phyloP scores from a whole-genome alignment of 2,113 vertebrate genomes.

The Tenrec ecaudatus region DNA sequence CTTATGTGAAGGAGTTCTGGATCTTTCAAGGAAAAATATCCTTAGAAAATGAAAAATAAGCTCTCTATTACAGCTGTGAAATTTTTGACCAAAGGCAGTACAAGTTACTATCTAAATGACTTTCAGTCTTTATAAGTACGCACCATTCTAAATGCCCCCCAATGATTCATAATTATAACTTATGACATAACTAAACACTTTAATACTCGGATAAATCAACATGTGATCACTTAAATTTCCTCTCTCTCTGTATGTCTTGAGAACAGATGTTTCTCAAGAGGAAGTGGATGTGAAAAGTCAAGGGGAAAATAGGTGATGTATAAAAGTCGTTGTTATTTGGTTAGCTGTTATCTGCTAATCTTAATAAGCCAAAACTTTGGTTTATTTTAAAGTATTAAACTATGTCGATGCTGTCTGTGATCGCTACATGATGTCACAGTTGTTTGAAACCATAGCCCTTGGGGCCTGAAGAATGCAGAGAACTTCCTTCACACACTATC shows the following conservation, averaged over 20 bases:
- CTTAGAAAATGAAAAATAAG: conserved; percentile 8
- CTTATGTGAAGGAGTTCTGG: neutral
- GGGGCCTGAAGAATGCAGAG: conserved; percentile 31
- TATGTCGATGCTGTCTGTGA: neutral
- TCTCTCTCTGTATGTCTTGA: conserved; percentile 4
- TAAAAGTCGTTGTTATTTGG: neutral
- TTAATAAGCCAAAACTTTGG: neutral
- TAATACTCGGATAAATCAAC: conserved; percentile 38
- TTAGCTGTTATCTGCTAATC: conserved; percentile 16
- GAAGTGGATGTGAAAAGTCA: conserved; percentile 40
- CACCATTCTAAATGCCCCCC: conserved; percentile 42
- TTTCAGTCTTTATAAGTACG: conserved; percentile 38
- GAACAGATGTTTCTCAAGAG: conserved; percentile 26
- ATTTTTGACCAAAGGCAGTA: neutral
- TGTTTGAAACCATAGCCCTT: conserved; percentile 9
- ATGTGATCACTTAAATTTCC: conserved; percentile 33
- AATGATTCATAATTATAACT: conserved; percentile 48
- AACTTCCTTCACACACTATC: conserved; percentile 50
- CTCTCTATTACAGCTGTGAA: neutral
- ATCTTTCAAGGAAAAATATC: neutral
- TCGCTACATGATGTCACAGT: neutral
- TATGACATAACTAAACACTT: conserved; percentile 39
- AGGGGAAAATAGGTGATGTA: neutral
- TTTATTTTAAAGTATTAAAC: conserved; percentile 31
- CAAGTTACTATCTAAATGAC: conserved; percentile 22